A percentile compares a stretch with the other conserved stretches of the same genome.
These are phyloP conservation scores for Neodiprion lecontei DNA, from an alignment of 1,140 invertebrate genomes.

Conservation along the genomic window DNA sequence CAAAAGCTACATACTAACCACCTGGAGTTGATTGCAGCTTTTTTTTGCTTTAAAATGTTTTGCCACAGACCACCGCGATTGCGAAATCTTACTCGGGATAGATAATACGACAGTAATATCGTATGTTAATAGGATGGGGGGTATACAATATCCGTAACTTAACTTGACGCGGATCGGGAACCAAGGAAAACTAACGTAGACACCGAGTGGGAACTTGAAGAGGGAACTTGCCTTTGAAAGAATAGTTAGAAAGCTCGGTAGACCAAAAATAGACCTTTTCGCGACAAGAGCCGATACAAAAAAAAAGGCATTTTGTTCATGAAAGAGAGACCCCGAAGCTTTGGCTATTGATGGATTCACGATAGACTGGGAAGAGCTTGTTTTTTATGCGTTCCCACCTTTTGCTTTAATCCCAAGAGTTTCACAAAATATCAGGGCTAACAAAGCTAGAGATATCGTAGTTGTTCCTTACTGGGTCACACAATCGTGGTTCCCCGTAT, in stretches of 20 bases:
- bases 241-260: slow-evolving; percentile 9
- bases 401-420: slow-evolving; percentile 18
- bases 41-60: slow-evolving; percentile 26
- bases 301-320: slow-evolving; percentile 16
- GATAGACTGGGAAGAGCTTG: slow-evolving; percentile 10
- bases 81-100: slow-evolving; percentile 34
- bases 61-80: slow-evolving; percentile 20
- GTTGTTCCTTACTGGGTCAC: slow-evolving; percentile 20
- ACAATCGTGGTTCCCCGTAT: slow-evolving; percentile 19
- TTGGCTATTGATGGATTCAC: slow-evolving; percentile 19
- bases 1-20: slow-evolving; percentile 36
- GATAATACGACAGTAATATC: slow-evolving; percentile 39
- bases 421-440: slow-evolving; percentile 19
- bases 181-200: slow-evolving; percentile 19
- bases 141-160: slow-evolving; percentile 5
- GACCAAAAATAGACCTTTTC: slow-evolving; percentile 19
- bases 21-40: slow-evolving; percentile 19
- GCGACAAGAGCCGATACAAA: slow-evolving; percentile 21
- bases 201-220: slow-evolving; percentile 21
- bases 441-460: slow-evolving; percentile 15
- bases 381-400: slow-evolving; percentile 19
- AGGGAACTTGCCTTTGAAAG: slow-evolving; percentile 10
- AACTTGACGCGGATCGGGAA: slow-evolving; percentile 24
- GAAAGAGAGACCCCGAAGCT: slow-evolving; percentile 21
- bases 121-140: slow-evolving; percentile 10